Percentiles rank a stretch among this genome's conserved stretches.
phyloP scores from a whole-genome alignment of 2,888 invertebrate genomes.

The Eupithecia exiguata region DNA sequence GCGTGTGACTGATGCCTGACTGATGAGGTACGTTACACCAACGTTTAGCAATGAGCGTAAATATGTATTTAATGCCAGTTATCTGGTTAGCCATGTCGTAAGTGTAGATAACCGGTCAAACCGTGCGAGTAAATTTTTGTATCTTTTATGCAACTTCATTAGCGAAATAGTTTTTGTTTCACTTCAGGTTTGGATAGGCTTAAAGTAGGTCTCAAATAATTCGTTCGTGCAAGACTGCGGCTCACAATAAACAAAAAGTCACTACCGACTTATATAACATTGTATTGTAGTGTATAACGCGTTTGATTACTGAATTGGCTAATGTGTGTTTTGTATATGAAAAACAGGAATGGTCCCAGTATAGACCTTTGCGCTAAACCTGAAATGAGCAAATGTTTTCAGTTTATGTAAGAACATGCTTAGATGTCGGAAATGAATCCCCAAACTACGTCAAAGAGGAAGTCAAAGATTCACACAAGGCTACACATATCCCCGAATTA shows the following conservation, averaged over 20 bases:
- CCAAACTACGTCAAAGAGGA: conserved; percentile 1
- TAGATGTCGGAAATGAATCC: background rate
- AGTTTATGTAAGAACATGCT: conserved; percentile 1
- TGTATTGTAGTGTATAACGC: background rate
- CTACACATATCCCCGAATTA: conserved; percentile 8
- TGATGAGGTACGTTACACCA: conserved; percentile 29
- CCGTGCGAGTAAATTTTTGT: conserved; percentile 28
- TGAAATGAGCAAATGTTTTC: background rate
- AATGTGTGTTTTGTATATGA: background rate
- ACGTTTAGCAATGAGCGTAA: conserved; percentile 31
- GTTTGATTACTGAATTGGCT: background rate
- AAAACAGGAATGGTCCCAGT: background rate
- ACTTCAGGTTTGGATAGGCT: background rate
- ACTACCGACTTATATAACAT: background rate
- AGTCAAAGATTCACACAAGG: conserved; percentile 18
- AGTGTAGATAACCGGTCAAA: conserved; percentile 30
- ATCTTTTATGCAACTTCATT: conserved; percentile 23
- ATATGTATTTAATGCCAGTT: conserved; percentile 40
- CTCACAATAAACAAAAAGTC: background rate
- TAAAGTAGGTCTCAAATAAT: conserved; percentile 5
- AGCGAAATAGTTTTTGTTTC: conserved; percentile 7
- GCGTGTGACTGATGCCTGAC: conserved; percentile 18
- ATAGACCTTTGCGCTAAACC: background rate
- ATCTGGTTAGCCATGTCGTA: conserved; percentile 37
- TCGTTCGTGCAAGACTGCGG: background rate